Evolutionary conservation across 2,888 invertebrate genomes (phyloP), one percentile per base, ranked within the genome.

Genomic region (Villa cingulata): DNA sequence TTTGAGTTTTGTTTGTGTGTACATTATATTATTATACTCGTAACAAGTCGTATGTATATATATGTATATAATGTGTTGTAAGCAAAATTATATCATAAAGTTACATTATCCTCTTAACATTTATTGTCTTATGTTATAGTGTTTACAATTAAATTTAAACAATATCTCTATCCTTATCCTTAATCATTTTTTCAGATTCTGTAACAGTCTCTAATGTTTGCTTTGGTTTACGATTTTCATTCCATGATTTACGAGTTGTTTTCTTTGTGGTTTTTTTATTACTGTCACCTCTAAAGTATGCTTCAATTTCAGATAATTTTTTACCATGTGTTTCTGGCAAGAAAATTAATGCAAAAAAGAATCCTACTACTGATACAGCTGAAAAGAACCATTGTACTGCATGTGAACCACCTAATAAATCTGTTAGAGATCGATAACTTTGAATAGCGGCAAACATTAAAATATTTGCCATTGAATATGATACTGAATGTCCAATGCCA

Each of bases 261-360:
- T n/a, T 46, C 50, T 52, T 51, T 43, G 47, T 45, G 46, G 62
- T 58, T 46, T 55, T 59, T 46, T 66, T 66, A 12, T 54, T 56
- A 36, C 65, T 64, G 19, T 71, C 60, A 0, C 76, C 75, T 2
- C 71, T 70, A 56, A 74, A 78, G 58, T 78, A 76, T 45, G 74
- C 72, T 49, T 75, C 73, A 50, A 80, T 78, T 57, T 79, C 78
- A 40, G 70, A 68, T 16, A 79, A 59, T 3, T 75, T 73, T 55
- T 76, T 72, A 0, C 78, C 78, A 59, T 78, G 78, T 0, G 80
- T 81, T 66, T 81, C 80, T 0, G 80, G 80, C 42, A 81, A 59
- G 37, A 72, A 59, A 37, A 74, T 70, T 29, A 57, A 41, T 32
- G 50, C 57, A 46, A 56, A 57, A 36, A 56, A 52, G 41, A 57